Base-by-base conservation (phyloP, 2,888 invertebrate species). In the Onthophagus sagittarius region DNA sequence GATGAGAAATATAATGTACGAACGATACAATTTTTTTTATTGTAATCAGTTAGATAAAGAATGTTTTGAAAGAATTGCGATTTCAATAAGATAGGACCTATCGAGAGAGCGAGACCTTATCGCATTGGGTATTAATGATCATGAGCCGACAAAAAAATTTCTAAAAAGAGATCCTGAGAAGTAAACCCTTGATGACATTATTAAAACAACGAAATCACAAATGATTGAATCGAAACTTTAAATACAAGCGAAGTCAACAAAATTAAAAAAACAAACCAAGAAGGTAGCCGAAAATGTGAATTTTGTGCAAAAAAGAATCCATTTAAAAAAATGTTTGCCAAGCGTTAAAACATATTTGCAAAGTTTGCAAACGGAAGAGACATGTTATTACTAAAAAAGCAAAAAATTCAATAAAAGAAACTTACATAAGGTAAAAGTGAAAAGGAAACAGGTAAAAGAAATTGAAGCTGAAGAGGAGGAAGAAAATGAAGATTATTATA, bases 321-420 rank as follows among this genome's bases (percentile, higher is more conserved):
- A 63, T 73, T 73, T 64, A 65, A 13, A 71, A 39, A 23, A 67
- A 39, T 39, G 15, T 64, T 15, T 73, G 73, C 11, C 64, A 64
- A 63, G 71, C 71, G 3, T 53, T 53, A 9, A 53, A 53, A 53
- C 39, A 53, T 11, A 1, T 53, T 53, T 53, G 39, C 5, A 53
- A 53, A 53, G 6, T 53, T 53, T 53, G 11, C 6, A 53, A 53
- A 53, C 39, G 39, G 1, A 53, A 53, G 6, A 7, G 39, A 2
- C 39, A 39, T 53, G 39, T 53, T 53, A 7, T 4, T 53, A 53
- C 5, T 7, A 53, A 53, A 53, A 53, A 7, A 53, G 3, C 23
- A 23, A 23, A 7, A 53, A 53, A 53, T 53, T 11, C 11, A 53
- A 11, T 7, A 1, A 53, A 4, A 53, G 11, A 11, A 53, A 53